Evolutionary conservation across 2,113 vertebrate genomes (phyloP).

Genomic region (Eulemur rufifrons): DNA sequence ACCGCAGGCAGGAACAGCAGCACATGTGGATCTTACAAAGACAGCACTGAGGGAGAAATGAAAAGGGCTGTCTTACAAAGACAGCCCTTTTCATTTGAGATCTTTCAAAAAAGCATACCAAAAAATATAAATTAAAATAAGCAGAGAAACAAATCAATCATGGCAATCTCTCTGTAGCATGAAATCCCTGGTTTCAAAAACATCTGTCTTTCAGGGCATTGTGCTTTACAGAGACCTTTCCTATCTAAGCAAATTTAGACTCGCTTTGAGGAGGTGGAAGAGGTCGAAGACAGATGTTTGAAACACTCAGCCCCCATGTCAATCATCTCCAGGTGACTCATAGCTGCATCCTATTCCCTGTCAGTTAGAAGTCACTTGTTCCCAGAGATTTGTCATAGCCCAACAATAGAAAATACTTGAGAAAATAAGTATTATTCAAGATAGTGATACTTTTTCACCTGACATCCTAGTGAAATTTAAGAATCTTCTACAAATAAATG

Average conservation of each 20-base stretch:
- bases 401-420: neutral
- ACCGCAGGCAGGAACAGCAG: neutral
- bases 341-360: neutral
- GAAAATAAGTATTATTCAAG: neutral
- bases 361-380: neutral
- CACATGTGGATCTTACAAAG: neutral
- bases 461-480: neutral
- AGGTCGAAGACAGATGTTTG: neutral
- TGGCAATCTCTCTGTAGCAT: neutral
- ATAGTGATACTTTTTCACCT: neutral
- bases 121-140: conserved; percentile 32
- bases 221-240: neutral
- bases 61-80: too few relatives aligned
- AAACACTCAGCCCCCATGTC: neutral
- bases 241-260: neutral
- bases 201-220: neutral
- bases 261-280: neutral
- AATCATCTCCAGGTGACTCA: neutral
- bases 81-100: neutral
- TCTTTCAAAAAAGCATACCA: neutral
- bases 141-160: neutral
- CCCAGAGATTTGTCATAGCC: neutral
- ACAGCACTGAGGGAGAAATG: neutral
- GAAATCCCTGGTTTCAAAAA: conserved; percentile 9
- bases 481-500: neutral